Evolutionary conservation across 2,888 invertebrate species (phyloP), one percentile per base, ranked within the genome.

Genomic region (Limulus polyphemus): DNA sequence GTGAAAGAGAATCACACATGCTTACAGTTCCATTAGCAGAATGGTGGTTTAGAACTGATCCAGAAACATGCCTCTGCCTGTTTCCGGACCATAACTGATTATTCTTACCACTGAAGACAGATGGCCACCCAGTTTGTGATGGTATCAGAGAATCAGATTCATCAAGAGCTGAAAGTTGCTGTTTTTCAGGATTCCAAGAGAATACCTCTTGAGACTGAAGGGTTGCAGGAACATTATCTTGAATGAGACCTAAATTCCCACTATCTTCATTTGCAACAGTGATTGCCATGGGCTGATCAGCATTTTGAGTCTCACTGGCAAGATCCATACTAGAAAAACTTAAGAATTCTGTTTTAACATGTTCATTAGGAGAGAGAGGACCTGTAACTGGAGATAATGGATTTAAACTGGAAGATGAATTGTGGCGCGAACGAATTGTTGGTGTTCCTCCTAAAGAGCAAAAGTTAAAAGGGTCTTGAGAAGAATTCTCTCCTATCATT

Each of bases 351-450:
- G 32, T 32, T n/a, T 16, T 32, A 11, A n/a, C 54, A 14, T 16
- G 16, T 54, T 32, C 54, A 14, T 54, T 54, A 71, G 63, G 64
- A 58, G 67, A 68, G 49, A 70, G 59, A 59, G 13, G 74, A 65
- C 61, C 71, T 63, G 58, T 71, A 62, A 58, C 73, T 57, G 56
- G 75, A 55, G 69, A 72, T 14, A 73, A 70, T 11, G 72, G 71
- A 47, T 56, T 65, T 10, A 69, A 69, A 12, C 71, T 69, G 11
- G 69, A 71, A 58, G 64, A 70, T 55, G 68, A 64, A 56, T 67
- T 68, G 50, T 70, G 69, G 10, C 70, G 62, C 12, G 68, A 70
- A 16, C 70, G 57, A 49, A 66, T 57, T 11, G 61, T 64, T 10
- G 58, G 51, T 49, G 67, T 67, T 57, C 56, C 62, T 11, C 58